Base-by-base conservation (phyloP, 2,113 vertebrate genomes). In the Limanda limanda region DNA sequence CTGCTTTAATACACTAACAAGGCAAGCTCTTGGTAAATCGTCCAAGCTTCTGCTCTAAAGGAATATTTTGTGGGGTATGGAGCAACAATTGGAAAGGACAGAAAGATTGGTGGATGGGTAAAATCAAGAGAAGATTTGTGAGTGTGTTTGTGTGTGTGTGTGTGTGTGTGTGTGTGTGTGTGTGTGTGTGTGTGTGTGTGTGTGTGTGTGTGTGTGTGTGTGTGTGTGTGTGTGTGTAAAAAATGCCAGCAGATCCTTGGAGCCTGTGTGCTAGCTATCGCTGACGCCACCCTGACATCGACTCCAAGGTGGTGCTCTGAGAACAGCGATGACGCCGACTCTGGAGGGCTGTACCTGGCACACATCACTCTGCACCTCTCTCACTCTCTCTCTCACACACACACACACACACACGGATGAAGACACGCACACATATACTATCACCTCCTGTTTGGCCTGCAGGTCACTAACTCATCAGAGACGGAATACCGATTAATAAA, bases 301-400 rank as follows among this genome's bases (percentile, higher is more conserved):
- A 77, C 63, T 78, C 61, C 0, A 31, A 81, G 81, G 83, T 86
- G 88, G 73, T 81, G 81, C 73, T 66, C 73, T 88, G 88, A 85
- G 83, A 86, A 88, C 24, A 8, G 56, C 27, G 51, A 72, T 12
- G 55, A 85, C 68, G 71, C 78, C 82, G 71, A 45, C 77, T 73
- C 57, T 64, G 71, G 66, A 84, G 52, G 78, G 74, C 84, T 68
- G 76, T 84, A 82, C 89, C 92, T 94, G 92, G 61, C 61, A 63
- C 61, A 45, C 37, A 62, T 63, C 60, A 62, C 60, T 62, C 60
- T 42, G 58, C 58, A 61, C 58, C 58, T 61, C 27, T 20, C 27
- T 20, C 58, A n/a, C 27, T 35, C 57, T 31, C 27, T 31, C 58
- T 18, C 57, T 1, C 57, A 8, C 14, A 9, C 58, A 31, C 58